Evolutionary conservation across 2,888 invertebrate species (phyloP), one percentile per base, ranked within the genome.

Genomic region (Heliconius hortense): DNA sequence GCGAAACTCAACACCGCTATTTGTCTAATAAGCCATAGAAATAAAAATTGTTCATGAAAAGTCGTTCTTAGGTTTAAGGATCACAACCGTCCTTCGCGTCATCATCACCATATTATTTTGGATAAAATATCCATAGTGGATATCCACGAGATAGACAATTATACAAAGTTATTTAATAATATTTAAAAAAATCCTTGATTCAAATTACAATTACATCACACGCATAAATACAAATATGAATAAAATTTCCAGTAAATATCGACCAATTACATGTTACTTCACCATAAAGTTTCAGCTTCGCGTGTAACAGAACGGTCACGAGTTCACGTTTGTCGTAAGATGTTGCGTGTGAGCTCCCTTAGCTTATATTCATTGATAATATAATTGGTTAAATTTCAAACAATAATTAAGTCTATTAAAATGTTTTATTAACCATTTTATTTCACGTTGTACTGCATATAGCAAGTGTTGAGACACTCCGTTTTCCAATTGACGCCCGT

Each of bases 281-380:
- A 31, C 63, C 70, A 59, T 76, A 71, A 76, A 74, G 68, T 7
- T 35, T 72, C 66, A 72, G 60, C 53, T 71, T 76, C 56, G 76
- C 76, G 76, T 76, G 76, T 24, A 48, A 43, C 74, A 72, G 73
- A 73, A 76, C 59, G 63, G 72, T 70, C 74, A 74, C 66, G 70
- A 70, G 56, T 70, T 56, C 56, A 56, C 56, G 56, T 56, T 56
- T 56, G 56, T 56, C 56, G 56, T 56, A 56, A 11, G 0, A 66
- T 75, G 74, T 78, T 66, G 66, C 78, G 75, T 74, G 79, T 76
- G 70, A 35, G 75, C 59, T 60, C 67, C 28, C 64, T 11, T 75
- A 67, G n/a, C 48, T 68, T 26, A 21, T 21, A 11, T 53, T 48
- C 48, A 53, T 43, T 28, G 53, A 28, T 69, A 53, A 31, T 66